These are phyloP conservation scores for Eupithecia dodoneata DNA, from an alignment of 2,888 invertebrate genomes.

Conservation along the genomic window DNA sequence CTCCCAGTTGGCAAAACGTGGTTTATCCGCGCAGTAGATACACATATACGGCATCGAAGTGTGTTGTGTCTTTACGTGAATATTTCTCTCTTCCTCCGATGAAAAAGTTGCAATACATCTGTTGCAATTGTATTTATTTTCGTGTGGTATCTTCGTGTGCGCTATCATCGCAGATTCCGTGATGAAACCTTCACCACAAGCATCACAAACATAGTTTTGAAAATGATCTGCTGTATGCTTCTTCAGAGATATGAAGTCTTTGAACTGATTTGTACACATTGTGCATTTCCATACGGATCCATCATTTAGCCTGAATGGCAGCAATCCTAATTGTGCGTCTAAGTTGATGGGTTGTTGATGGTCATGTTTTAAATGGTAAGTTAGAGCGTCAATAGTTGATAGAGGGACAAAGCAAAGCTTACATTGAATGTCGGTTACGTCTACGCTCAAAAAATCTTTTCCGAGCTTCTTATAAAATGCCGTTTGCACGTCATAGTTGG, in stretches of 20 bases:
- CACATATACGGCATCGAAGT: slow-evolving; percentile 76
- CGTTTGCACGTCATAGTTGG: slow-evolving; percentile 71
- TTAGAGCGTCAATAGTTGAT: slow-evolving; percentile 66
- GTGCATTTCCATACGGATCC: slow-evolving; percentile 77
- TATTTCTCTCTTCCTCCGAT: slow-evolving; percentile 70
- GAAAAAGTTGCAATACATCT: slow-evolving; percentile 76
- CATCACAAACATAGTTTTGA: slow-evolving; percentile 78
- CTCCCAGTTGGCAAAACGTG: slow-evolving; percentile 78
- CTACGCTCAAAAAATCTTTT: slow-evolving; percentile 75
- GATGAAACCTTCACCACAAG: slow-evolving; percentile 78
- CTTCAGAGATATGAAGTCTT: slow-evolving; percentile 74
- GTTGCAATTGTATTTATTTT: slow-evolving; percentile 76
- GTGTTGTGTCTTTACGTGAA: slow-evolving; percentile 76
- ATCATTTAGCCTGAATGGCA: slow-evolving; percentile 73
- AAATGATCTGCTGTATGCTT: slow-evolving; percentile 77
- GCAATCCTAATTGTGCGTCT: slow-evolving; percentile 72
- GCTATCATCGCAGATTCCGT: slow-evolving; percentile 78
- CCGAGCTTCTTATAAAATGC: slow-evolving; percentile 79
- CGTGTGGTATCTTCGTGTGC: slow-evolving; percentile 76
- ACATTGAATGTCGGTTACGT: slow-evolving; percentile 76
- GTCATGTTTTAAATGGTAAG: slow-evolving; percentile 70
- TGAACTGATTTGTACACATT: slow-evolving; percentile 74
- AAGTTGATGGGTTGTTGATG: slow-evolving; percentile 73
- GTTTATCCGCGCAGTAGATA: slow-evolving; percentile 74
- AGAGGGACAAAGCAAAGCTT: slow-evolving; percentile 72